Evolutionary conservation across 2,113 vertebrate species (phyloP).

Genomic region (Bungarus multicinctus): DNA sequence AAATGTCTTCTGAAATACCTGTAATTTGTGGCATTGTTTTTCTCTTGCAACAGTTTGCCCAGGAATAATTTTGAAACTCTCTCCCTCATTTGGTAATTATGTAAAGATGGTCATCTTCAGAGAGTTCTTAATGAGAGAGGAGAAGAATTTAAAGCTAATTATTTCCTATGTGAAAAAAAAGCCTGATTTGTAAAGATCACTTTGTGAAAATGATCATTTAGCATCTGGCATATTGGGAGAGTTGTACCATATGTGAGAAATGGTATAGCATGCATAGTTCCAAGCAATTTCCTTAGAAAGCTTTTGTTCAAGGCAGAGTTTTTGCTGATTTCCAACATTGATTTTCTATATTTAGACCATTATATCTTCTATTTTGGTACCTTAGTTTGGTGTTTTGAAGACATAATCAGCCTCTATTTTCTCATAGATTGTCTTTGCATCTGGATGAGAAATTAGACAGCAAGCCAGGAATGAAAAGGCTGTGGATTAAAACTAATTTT

Average conservation of each 20-base stretch:
- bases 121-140: constrained; percentile 24
- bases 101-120: constrained; percentile 1
- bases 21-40: accelerated
- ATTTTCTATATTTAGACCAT: constrained; percentile 68
- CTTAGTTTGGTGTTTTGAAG: constrained; percentile 66
- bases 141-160: constrained; percentile 36
- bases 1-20: neutral
- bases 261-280: constrained; percentile 57
- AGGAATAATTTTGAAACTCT: neutral
- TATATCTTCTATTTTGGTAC: constrained; percentile 67
- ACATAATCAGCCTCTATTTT: constrained; percentile 67
- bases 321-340: constrained; percentile 66
- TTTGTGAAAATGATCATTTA: constrained; percentile 50
- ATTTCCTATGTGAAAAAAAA: constrained; percentile 60
- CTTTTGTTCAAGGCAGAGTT: constrained; percentile 63
- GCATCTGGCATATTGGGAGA: constrained; percentile 57
- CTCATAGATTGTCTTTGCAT: constrained; percentile 54
- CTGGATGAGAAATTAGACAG: constrained; percentile 44
- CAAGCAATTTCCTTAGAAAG: constrained; percentile 54
- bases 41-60: accelerated
- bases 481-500: constrained; percentile 37
- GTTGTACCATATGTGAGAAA: constrained; percentile 52
- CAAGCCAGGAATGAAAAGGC: neutral
- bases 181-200: constrained; percentile 45
- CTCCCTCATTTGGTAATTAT: neutral